These are phyloP conservation scores for Scotopteryx bipunctaria DNA, from an alignment of 2,888 invertebrate species.

Conservation along the genomic window DNA sequence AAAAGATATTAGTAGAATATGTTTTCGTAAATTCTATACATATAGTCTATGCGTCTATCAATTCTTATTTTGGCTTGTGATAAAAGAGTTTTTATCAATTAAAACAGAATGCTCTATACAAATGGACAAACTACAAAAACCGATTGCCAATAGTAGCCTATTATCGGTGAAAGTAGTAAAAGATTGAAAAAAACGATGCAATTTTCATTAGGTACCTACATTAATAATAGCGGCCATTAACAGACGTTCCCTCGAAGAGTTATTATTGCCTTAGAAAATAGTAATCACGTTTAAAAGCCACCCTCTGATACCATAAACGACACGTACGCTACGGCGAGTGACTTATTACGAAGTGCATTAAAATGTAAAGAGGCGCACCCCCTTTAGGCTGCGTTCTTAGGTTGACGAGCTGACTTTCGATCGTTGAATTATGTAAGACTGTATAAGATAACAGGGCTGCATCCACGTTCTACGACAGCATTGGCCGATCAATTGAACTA, in stretches of 20 bases:
- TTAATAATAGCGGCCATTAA: slow-evolving; percentile 23
- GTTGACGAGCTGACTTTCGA: background rate
- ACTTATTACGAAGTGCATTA: slow-evolving; percentile 48
- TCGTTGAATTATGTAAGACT: background rate
- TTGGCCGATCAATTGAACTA: too few relatives aligned
- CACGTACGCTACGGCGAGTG: slow-evolving; percentile 34
- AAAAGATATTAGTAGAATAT: slow-evolving; percentile 41
- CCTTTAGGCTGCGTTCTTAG: slow-evolving; percentile 33
- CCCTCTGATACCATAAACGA: slow-evolving; percentile 36
- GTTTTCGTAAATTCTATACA: slow-evolving; percentile 22
- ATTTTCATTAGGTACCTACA: slow-evolving; percentile 24
- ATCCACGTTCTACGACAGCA: background rate
- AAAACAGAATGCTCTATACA: too few relatives aligned
- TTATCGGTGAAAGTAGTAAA: too few relatives aligned
- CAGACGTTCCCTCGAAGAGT: slow-evolving; percentile 23
- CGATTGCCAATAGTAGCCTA: too few relatives aligned
- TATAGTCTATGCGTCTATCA: slow-evolving; percentile 10
- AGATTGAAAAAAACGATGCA: slow-evolving; percentile 11
- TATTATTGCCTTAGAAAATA: slow-evolving; percentile 30
- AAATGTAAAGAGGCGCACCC: slow-evolving; percentile 62
- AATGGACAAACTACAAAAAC: too few relatives aligned
- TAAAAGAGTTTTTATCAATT: too few relatives aligned
- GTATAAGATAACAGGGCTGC: background rate
- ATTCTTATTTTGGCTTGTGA: too few relatives aligned
- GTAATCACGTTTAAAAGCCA: slow-evolving; percentile 40